phyloP scores from a whole-genome alignment of 2,888 invertebrate genomes.

The Drosophila algonquin region DNA sequence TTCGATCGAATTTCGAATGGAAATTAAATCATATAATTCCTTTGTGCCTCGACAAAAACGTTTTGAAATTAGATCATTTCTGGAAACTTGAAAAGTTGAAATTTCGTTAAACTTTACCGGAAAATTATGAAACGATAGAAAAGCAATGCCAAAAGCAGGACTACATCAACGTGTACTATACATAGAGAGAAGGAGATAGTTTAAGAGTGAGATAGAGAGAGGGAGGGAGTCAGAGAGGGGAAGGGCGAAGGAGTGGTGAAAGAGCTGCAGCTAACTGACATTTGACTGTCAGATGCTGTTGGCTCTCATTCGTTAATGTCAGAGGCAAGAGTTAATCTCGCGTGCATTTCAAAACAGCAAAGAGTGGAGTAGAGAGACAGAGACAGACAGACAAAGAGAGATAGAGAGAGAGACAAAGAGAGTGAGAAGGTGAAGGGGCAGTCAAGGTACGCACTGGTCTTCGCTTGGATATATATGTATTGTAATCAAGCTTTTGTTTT shows the following conservation, averaged over 20 bases:
- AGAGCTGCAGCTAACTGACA: conserved; percentile 78
- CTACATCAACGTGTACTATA: background rate
- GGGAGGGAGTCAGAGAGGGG: background rate
- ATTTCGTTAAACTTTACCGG: background rate
- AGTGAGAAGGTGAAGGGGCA: background rate
- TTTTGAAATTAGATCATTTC: too few species aligned
- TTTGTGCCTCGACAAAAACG: too few species aligned
- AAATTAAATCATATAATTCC: too few species aligned
- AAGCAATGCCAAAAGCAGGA: background rate
- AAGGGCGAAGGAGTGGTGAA: conserved; percentile 22
- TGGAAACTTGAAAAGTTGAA: too few species aligned
- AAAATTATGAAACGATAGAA: conserved; percentile 8
- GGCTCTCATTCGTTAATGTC: conserved; percentile 80
- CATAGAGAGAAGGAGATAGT: background rate
- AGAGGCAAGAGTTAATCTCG: conserved; percentile 78
- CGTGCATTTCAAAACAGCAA: conserved; percentile 74
- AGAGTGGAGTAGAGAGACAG: conserved; percentile 12
- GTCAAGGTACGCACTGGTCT: conserved; percentile 66
- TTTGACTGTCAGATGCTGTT: conserved; percentile 80
- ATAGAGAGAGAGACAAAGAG: background rate
- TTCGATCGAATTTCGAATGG: too few species aligned
- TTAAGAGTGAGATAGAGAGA: conserved; percentile 5
- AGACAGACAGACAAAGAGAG: conserved; percentile 14
- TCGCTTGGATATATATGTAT: conserved; percentile 57
- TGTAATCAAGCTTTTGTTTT: conserved; percentile 67